These are phyloP conservation scores for Cordilura impudica DNA, from an alignment of 2,888 invertebrate genomes.

Conservation along the genomic window DNA sequence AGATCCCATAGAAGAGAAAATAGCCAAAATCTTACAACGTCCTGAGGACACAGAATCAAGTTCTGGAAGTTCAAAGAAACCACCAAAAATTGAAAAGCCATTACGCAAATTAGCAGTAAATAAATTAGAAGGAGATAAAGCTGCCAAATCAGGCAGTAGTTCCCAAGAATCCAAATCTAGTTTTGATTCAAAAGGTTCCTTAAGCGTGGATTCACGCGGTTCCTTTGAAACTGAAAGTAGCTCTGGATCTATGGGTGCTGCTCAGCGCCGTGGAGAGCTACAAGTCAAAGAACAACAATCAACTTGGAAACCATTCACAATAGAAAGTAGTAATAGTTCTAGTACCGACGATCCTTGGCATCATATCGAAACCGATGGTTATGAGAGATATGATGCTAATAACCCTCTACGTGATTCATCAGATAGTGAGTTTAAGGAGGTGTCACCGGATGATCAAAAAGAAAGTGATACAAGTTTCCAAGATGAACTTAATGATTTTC, in stretches of 20 bases:
- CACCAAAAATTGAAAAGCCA: conserved; percentile 79
- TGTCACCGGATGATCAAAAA: conserved; percentile 80
- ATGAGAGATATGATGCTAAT: conserved; percentile 79
- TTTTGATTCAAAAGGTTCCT: conserved; percentile 82
- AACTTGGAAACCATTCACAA: conserved; percentile 89
- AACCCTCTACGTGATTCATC: conserved; percentile 74
- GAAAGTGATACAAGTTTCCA: conserved; percentile 83
- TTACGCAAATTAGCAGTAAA: conserved; percentile 74
- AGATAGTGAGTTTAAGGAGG: conserved; percentile 78
- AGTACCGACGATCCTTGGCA: conserved; percentile 91
- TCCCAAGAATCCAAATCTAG: conserved; percentile 81
- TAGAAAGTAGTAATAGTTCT: conserved; percentile 91
- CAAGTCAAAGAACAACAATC: conserved; percentile 84
- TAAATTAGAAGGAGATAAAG: conserved; percentile 79
- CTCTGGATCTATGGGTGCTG: conserved; percentile 86
- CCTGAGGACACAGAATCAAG: conserved; percentile 83
- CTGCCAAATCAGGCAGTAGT: conserved; percentile 75
- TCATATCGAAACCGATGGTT: conserved; percentile 85
- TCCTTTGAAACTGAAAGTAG: conserved; percentile 87
- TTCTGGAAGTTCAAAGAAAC: conserved; percentile 80
- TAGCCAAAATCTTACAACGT: conserved; percentile 74
- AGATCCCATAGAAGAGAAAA: conserved; percentile 78
- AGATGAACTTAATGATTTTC: conserved; percentile 87
- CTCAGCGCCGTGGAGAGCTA: conserved; percentile 82
- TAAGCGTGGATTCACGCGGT: conserved; percentile 85